Evolutionary conservation across 1,140 invertebrate genomes (phyloP), one percentile per base, ranked within the genome.

Genomic region (Araneus ventricosus): DNA sequence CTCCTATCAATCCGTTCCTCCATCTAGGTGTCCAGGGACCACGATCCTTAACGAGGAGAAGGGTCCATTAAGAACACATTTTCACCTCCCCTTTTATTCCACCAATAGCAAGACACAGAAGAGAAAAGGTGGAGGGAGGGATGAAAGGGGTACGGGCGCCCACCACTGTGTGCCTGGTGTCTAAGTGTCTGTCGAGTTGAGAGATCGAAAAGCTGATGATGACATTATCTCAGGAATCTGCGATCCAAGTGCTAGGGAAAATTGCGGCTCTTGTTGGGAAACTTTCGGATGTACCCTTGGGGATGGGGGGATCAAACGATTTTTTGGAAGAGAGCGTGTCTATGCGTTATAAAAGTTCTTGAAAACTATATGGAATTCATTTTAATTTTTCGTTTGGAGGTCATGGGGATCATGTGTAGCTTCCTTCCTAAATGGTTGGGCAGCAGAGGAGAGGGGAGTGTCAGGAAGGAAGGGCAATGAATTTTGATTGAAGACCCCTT

Each of bases 221-320:
- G 86, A 59, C 86, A 70, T 88, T 88, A 88, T 88, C 86, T 88
- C 61, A 37, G 45, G 59, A 39, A 88, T 88, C 86, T 88, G 39
- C 22, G 24, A 37, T 67, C 24, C 30, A 27, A 59, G 45, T 59
- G 57, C 45, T 34, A 27, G 39, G 22, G 80, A 52, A 41, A 30
- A n/a, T 45, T 52, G 20, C 39, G 10, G 24, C 70, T 75, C 70
- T 75, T 75, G 30, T 75, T 75, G 27, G 14, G 34, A 75, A 75
- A 75, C 70, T 75, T 75, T 37, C 34, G 30, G 20, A 7, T 37
- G 30, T 34, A 22, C 70, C 24, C 59, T 24, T 22, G 30, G 30
- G 70, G 70, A 30, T 37, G 70, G 30, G 14, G 20, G 6, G 27
- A 34, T 75, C 34, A 34, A n/a, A n/a, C 24, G 22, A 63, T 22